Conservation (phyloP, 1,140 invertebrate species). For the Drosophila cardini region DNA sequence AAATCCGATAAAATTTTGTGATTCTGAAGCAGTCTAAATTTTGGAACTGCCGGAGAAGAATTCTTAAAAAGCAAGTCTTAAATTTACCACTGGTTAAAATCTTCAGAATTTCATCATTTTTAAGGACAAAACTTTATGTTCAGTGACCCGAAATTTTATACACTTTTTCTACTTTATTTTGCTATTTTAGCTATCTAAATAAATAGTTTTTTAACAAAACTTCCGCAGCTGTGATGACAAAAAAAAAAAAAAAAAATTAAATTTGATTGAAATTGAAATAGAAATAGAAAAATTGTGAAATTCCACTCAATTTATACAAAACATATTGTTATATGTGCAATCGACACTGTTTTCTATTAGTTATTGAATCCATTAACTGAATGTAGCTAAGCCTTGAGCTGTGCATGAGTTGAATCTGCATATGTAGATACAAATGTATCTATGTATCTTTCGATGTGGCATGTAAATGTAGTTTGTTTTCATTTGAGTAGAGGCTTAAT, state of each 20-base stretch:
- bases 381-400: not conserved
- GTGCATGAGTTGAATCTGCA: not conserved
- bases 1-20: no score
- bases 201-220: no score
- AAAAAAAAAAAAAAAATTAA: not conserved
- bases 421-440: not conserved
- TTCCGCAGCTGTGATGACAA: no score
- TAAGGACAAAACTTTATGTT: no score
- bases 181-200: no score
- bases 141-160: no score
- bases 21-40: no score
- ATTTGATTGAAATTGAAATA: not conserved
- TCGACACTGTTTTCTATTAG: slow-evolving; percentile 15
- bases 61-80: no score
- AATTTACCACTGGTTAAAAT: no score
- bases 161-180: no score
- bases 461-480: not conserved
- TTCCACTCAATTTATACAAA: not conserved
- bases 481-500: not conserved
- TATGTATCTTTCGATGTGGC: not conserved
- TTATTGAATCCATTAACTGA: not conserved
- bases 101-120: no score
- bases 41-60: no score
- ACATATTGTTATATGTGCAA: not conserved
- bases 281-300: not conserved